Percentiles rank a stretch among this genome's conserved stretches.
Conservation (phyloP, 2,888 invertebrate genomes). For the Tupiocoris notatus region DNA sequence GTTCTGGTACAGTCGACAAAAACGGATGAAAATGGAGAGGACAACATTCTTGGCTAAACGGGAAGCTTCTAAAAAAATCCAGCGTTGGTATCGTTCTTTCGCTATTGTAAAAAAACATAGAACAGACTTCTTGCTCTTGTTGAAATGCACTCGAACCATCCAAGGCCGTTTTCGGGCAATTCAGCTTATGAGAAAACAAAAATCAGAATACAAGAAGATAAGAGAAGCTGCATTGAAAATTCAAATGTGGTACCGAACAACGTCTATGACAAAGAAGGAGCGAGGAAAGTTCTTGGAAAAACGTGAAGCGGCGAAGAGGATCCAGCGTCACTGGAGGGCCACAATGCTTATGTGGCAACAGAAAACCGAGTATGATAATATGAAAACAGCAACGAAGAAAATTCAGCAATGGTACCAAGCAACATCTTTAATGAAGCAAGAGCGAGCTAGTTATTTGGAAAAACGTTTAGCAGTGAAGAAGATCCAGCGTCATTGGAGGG, state of each 20-base stretch:
- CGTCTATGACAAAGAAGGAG: background rate
- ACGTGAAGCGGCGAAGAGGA: background rate
- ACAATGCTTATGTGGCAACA: background rate
- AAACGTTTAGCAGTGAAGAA: slow-evolving; percentile 7
- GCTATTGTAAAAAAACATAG: slow-evolving; percentile 37
- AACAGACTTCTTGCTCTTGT: slow-evolving; percentile 50
- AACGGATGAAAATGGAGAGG: background rate
- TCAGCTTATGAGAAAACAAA: slow-evolving; percentile 41
- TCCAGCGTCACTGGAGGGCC: slow-evolving; percentile 26
- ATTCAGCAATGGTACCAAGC: slow-evolving; percentile 52
- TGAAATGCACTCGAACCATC: slow-evolving; percentile 57
- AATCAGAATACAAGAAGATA: slow-evolving; percentile 46
- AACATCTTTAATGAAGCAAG: slow-evolving; percentile 50
- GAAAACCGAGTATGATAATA: slow-evolving; percentile 49
- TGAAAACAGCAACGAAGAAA: background rate
- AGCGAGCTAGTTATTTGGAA: slow-evolving; percentile 45
- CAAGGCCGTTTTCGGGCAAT: slow-evolving; percentile 57
- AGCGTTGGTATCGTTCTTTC: slow-evolving; percentile 10
- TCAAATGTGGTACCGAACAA: slow-evolving; percentile 52
- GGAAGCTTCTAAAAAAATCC: slow-evolving; percentile 1
- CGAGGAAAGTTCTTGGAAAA: background rate
- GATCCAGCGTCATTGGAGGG: slow-evolving; percentile 38
- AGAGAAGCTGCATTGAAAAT: slow-evolving; percentile 52
- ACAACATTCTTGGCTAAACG: background rate
- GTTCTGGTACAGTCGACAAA: slow-evolving; percentile 10